These are phyloP conservation scores for Cryptomyrus ogoouensis DNA, from an alignment of 2,113 vertebrate species.

Conservation along the genomic window DNA sequence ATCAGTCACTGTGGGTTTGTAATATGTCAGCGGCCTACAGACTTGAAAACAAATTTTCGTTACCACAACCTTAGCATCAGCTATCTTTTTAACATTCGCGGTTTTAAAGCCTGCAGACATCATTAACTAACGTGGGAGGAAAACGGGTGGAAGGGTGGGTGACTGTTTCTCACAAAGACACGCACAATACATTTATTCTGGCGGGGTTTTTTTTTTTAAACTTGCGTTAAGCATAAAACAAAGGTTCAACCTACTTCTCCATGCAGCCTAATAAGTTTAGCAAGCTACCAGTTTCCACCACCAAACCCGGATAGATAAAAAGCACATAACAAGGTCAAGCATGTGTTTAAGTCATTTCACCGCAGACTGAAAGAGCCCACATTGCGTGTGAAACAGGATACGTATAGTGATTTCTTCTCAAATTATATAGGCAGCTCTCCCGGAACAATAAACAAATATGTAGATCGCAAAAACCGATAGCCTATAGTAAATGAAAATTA, in stretches of 20 bases:
- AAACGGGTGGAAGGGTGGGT: neutral
- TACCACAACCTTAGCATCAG: neutral
- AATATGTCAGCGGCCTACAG: neutral
- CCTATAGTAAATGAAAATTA: neutral
- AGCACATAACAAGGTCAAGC: neutral
- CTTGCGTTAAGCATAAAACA: neutral
- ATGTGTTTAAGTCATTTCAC: neutral
- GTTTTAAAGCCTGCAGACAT: neutral
- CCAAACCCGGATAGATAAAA: neutral
- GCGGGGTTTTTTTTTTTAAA: neutral
- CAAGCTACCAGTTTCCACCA: neutral
- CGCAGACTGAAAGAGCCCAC: neutral
- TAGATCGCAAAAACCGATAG: neutral
- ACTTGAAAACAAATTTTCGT: neutral
- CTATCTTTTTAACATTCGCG: neutral
- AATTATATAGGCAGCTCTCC: neutral
- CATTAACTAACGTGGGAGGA: neutral
- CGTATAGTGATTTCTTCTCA: neutral
- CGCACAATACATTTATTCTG: neutral
- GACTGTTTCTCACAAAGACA: neutral
- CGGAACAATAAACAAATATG: neutral
- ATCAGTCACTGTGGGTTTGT: neutral
- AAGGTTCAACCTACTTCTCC: neutral
- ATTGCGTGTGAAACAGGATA: neutral
- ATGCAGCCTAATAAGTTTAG: neutral